Conservation (phyloP, 2,113 vertebrate genomes). For the Pelodiscus sinensis region DNA sequence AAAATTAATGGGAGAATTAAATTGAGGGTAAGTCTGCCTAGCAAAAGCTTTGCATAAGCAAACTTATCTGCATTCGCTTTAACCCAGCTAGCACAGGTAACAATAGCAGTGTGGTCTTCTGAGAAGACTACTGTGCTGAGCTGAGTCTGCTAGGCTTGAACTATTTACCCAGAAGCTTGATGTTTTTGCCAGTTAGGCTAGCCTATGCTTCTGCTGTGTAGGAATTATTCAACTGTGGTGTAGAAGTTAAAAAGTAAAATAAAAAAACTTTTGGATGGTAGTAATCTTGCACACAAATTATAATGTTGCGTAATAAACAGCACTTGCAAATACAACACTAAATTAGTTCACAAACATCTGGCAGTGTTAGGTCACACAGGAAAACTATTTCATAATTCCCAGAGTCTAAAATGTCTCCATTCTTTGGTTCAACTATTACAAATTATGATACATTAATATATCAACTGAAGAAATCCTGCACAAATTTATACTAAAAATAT, state of each 20-base stretch:
- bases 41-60: too few relatives aligned
- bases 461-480: not conserved
- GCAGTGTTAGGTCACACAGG: not conserved
- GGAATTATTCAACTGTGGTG: not conserved
- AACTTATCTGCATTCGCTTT: too few relatives aligned
- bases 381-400: not conserved
- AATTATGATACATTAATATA: not conserved
- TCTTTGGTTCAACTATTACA: not conserved
- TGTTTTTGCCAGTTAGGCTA: not conserved
- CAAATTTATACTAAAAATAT: not conserved
- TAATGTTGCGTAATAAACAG: not conserved
- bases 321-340: not conserved
- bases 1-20: constrained; percentile 12
- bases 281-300: not conserved
- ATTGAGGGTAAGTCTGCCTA: not conserved
- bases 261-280: not conserved
- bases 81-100: not conserved
- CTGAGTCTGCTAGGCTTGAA: not conserved
- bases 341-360: not conserved
- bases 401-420: not conserved
- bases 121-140: not conserved
- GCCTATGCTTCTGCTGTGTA: not conserved
- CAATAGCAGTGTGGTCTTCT: not conserved
- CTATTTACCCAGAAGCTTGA: not conserved
- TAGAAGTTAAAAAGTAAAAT: not conserved